Conservation (phyloP, 2,797 vertebrate species). For the Chloroceryle amazona region DNA sequence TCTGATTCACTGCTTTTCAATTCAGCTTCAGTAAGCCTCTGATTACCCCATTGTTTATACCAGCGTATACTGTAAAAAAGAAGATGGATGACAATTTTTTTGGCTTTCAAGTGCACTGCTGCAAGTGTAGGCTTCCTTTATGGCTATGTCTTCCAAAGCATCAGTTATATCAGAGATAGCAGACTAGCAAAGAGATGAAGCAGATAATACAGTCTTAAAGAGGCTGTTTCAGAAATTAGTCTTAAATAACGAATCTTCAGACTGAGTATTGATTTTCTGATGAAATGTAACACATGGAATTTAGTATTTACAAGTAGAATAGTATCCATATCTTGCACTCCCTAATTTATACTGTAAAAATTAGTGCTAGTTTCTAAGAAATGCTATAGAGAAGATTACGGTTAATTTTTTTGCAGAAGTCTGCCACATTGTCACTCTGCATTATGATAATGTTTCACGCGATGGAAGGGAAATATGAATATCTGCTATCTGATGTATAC, state of each 20-base stretch:
- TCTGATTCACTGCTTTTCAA: not conserved
- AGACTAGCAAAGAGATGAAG: constrained; percentile 5
- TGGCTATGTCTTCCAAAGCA: not conserved
- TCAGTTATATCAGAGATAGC: not conserved
- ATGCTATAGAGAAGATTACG: not conserved
- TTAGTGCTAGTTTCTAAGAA: not conserved
- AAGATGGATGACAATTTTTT: not conserved
- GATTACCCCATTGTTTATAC: constrained; percentile 18
- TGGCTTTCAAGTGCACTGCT: not conserved
- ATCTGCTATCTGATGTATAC: constrained; percentile 43
- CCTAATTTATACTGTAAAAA: not conserved
- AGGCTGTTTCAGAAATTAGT: not conserved
- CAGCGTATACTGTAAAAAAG: not conserved
- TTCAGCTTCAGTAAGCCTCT: not conserved
- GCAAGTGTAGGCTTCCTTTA: not conserved
- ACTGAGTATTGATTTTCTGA: not conserved
- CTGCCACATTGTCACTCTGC: not conserved
- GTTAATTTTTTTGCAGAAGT: not conserved
- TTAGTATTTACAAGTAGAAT: not conserved
- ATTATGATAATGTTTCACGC: constrained; percentile 13
- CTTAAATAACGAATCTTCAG: not conserved
- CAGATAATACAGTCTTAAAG: constrained; percentile 26
- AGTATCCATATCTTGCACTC: not conserved
- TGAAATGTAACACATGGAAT: not conserved
- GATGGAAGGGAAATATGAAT: constrained; percentile 26